Base-by-base conservation (phyloP, 2,797 vertebrate genomes). In the Acridotheres tristis region DNA sequence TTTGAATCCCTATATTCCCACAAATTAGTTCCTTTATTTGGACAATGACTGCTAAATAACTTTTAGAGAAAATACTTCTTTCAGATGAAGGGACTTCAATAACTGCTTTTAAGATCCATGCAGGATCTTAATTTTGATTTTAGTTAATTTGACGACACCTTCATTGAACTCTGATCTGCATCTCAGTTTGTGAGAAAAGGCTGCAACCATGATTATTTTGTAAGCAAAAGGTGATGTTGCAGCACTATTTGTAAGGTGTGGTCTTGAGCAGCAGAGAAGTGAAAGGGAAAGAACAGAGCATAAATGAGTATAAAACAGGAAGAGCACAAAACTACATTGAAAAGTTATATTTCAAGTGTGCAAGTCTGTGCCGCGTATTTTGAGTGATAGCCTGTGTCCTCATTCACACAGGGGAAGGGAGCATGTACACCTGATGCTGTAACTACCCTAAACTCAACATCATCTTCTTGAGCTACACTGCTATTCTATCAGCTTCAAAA, bases 261-360 rank as follows among this genome's bases (percentile, higher is more conserved):
- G 16, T 54, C 42, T 65, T 61, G 38, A 84, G 38, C 11, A 66
- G 13, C 45, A 79, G 3, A 79, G 54, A 83, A 88, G 2, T 47
- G 22, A 69, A 90, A 45, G 34, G 6, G 25, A n/a, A 76, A 81
- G 17, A 87, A 62, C 5, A 76, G n/a, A 38, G 7, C 43, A 51
- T 23, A 82, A 50, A 69, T 36, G 5, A 73, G 1, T 34, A 73
- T 9, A 80, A 90, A 83, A 20, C 2, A 54, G 6, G 15, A 51
- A 57, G 17, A 15, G 3, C 29, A 8, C 7, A 50, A 79, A 73
- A 81, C 34, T 38, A 57, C 6, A 34, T 10, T 2, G 2, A 3
- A 0, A 59, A 34, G 6, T 34, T 87, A 47, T 5, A 18, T 38
- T 63, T 75, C 19, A 65, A 68, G 23, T 0, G 0, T 29, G 17